Conservation (phyloP, 1,140 invertebrate genomes). For the Metopolophium dirhodum region DNA sequence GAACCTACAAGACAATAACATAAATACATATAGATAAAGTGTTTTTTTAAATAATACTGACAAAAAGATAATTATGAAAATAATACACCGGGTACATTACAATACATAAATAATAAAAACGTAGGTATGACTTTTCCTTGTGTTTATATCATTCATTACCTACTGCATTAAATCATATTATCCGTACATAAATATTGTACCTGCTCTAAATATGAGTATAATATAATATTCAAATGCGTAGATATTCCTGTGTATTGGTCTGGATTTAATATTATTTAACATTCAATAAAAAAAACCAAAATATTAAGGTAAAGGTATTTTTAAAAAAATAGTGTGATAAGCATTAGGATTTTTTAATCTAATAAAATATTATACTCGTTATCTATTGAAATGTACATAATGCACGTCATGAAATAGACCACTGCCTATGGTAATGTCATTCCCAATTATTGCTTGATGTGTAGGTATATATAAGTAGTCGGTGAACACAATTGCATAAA, state of each 20-base stretch:
- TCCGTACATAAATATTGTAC: neutral
- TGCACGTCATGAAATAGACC: neutral
- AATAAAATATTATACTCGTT: constrained; percentile 27
- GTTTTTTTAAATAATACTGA: neutral
- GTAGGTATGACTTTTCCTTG: neutral
- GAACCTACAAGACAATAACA: neutral
- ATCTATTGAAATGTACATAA: neutral
- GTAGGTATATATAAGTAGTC: neutral
- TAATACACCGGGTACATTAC: neutral
- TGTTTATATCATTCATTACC: neutral
- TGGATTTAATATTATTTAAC: neutral
- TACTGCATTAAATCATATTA: neutral
- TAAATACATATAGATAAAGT: neutral
- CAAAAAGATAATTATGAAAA: neutral
- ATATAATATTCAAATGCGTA: neutral
- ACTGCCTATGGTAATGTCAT: neutral
- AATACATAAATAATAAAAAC: neutral
- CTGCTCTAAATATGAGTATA: neutral
- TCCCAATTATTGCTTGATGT: neutral
- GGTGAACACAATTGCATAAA: constrained; percentile 12
- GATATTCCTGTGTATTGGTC: neutral
- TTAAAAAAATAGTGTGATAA: neutral
- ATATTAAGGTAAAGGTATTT: neutral
- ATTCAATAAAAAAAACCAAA: no score
- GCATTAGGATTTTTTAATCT: neutral